Evolutionary conservation across 2,113 vertebrate genomes (phyloP), one percentile per base, ranked within the genome.

Genomic region (Kryptolebias marmoratus): DNA sequence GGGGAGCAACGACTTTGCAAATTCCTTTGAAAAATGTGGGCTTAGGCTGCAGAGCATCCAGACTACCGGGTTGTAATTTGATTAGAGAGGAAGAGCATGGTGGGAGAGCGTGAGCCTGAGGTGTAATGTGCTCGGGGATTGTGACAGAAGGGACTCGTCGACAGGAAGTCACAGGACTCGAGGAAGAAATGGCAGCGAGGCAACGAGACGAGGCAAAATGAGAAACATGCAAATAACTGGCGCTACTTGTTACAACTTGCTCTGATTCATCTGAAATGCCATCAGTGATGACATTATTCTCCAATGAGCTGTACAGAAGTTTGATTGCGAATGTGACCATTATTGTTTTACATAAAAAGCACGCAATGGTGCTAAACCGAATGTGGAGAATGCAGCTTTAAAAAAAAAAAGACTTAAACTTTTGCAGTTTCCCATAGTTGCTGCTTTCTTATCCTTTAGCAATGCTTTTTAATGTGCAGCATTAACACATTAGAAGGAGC

Each of bases 31-130:
- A 54, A 70, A 5, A 48, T 8, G 18, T 62, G 60, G 36, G 58
- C 68, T 71, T 53, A 71, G 73, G 64, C 6, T 60, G 79, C 77
- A 42, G 72, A 63, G 59, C 56, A 1, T 79, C 85, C 80, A 67
- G 75, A 78, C 79, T 83, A 86, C 71, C 60, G 64, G 73, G 71
- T 60, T 70, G 78, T 80, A 62, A 84, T 86, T 79, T 77, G 59
- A 80, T 44, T 72, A 57, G 81, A 78, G 74, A 77, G 75, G 39
- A 56, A 77, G 54, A 74, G 11, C 8, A 27, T 65, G 74, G 80
- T 4, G 27, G 47, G 74, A 71, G 63, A 81, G 81, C 58, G 75
- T 12, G 64, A 81, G 48, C 78, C 56, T 59, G 64, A 72, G 60
- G 72, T 69, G 68, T 84, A 83, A 71, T 71, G 50, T 54, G 60